Percentiles rank a stretch among this genome's conserved stretches.
phyloP scores from a whole-genome alignment of 2,888 invertebrate species.

The Sylvicola cinctus region DNA sequence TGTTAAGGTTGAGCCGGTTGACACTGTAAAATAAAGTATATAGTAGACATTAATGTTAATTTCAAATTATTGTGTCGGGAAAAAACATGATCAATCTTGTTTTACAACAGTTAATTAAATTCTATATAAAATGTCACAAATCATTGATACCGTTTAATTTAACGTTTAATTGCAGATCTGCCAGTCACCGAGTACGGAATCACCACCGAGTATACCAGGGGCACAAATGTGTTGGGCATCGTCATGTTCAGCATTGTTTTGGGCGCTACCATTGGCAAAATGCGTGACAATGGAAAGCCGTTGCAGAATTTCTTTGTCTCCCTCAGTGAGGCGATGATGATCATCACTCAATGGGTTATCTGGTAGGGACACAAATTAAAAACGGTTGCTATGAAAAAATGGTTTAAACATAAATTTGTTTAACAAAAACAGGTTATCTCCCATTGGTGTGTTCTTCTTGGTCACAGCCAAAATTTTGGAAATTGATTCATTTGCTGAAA shows the following conservation, averaged over 20 bases:
- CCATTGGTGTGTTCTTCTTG: slow-evolving; percentile 71
- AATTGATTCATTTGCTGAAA: slow-evolving; percentile 64
- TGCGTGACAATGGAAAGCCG: slow-evolving; percentile 65
- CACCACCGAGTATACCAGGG: slow-evolving; percentile 23
- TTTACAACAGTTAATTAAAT: too few species aligned
- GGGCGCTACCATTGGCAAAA: slow-evolving; percentile 76
- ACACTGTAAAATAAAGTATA: too few species aligned
- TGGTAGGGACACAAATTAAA: slow-evolving; percentile 40
- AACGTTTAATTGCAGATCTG: too few species aligned
- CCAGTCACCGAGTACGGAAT: too few species aligned
- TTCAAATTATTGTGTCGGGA: too few species aligned
- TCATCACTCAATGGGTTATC: slow-evolving; percentile 88
- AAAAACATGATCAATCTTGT: too few species aligned
- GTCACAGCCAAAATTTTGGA: slow-evolving; percentile 82
- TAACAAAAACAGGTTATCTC: slow-evolving; percentile 49
- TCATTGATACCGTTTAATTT: too few species aligned
- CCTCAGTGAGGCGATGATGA: slow-evolving; percentile 88
- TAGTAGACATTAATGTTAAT: too few species aligned
- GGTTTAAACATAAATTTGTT: not conserved
- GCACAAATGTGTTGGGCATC: slow-evolving; percentile 68
- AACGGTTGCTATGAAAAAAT: not conserved
- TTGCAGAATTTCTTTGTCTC: slow-evolving; percentile 69
- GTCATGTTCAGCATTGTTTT: slow-evolving; percentile 70
- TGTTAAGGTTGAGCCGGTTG: too few species aligned
- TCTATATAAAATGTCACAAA: too few species aligned